These are phyloP conservation scores for Microplitis manilae DNA, from an alignment of 2,888 invertebrate genomes.

Conservation along the genomic window DNA sequence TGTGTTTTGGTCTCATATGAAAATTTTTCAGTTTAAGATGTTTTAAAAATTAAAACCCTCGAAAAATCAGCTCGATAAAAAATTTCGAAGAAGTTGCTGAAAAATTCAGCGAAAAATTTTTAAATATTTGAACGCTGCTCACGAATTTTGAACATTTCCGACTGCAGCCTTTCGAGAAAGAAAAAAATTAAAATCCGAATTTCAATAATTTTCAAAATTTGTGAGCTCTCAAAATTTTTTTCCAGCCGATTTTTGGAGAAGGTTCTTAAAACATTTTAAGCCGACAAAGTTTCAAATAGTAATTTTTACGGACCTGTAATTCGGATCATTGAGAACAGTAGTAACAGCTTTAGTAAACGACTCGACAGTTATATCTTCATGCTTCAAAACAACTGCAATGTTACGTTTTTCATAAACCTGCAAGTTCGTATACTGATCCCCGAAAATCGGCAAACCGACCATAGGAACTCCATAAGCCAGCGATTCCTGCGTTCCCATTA, in stretches of 20 bases:
- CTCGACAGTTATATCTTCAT: constrained; percentile 50
- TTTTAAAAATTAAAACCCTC: too few relatives aligned
- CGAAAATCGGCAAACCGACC: constrained; percentile 62
- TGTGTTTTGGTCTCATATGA: too few relatives aligned
- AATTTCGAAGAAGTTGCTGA: not conserved
- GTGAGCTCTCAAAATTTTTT: not conserved
- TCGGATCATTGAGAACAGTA: constrained; percentile 49
- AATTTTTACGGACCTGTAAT: constrained; percentile 48
- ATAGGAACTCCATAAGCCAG: constrained; percentile 58
- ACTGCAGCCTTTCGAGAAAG: not conserved
- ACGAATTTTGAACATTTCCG: too few relatives aligned
- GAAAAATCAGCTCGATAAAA: not conserved
- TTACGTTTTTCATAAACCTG: constrained; percentile 44
- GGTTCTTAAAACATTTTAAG: too few relatives aligned
- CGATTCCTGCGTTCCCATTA: constrained; percentile 60
- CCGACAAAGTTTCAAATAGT: not conserved
- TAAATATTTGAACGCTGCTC: too few relatives aligned
- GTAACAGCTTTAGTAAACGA: constrained; percentile 53
- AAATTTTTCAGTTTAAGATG: too few relatives aligned
- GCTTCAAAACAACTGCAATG: constrained; percentile 47
- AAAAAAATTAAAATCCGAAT: not conserved
- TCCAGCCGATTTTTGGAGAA: not conserved
- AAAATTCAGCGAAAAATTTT: not conserved
- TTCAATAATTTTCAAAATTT: too few relatives aligned
- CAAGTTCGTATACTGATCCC: constrained; percentile 58